A percentile compares a stretch with the other conserved stretches of the same genome.
phyloP scores from a whole-genome alignment of 2,888 invertebrate species.

The Erebia epiphron region DNA sequence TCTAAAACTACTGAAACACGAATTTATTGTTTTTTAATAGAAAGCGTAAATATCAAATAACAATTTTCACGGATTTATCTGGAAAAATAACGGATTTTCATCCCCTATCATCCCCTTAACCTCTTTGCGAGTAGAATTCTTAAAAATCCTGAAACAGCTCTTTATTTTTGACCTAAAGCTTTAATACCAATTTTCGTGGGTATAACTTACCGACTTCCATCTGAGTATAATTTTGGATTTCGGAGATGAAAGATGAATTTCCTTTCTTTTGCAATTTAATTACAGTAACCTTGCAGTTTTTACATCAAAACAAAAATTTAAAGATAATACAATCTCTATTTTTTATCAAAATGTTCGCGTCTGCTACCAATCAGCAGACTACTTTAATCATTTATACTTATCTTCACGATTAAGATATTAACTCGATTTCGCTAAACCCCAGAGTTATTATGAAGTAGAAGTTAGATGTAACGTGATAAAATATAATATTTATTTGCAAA shows the following conservation, averaged over 20 bases:
- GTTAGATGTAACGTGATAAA: background rate
- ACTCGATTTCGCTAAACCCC: background rate
- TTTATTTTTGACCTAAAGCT: too few relatives aligned
- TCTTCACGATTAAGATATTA: constrained; percentile 5
- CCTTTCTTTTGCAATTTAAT: constrained; percentile 2
- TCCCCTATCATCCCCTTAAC: too few relatives aligned
- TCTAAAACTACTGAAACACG: too few relatives aligned
- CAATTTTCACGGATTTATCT: too few relatives aligned
- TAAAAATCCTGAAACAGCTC: too few relatives aligned
- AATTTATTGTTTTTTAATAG: too few relatives aligned
- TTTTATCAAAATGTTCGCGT: constrained; percentile 6
- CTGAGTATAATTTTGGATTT: background rate
- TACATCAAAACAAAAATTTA: constrained; percentile 8
- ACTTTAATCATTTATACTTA: constrained; percentile 13
- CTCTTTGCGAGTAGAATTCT: too few relatives aligned
- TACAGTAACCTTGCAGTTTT: constrained; percentile 25
- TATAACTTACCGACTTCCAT: too few relatives aligned
- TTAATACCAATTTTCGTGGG: background rate
- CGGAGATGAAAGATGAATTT: too few relatives aligned
- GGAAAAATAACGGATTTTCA: too few relatives aligned
- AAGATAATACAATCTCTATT: background rate
- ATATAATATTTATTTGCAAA: background rate
- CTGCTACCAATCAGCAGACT: constrained; percentile 14
- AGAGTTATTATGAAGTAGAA: background rate
- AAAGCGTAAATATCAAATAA: too few relatives aligned